Conservation (phyloP, 2,113 vertebrate species). For the Eonycteris spelaea region DNA sequence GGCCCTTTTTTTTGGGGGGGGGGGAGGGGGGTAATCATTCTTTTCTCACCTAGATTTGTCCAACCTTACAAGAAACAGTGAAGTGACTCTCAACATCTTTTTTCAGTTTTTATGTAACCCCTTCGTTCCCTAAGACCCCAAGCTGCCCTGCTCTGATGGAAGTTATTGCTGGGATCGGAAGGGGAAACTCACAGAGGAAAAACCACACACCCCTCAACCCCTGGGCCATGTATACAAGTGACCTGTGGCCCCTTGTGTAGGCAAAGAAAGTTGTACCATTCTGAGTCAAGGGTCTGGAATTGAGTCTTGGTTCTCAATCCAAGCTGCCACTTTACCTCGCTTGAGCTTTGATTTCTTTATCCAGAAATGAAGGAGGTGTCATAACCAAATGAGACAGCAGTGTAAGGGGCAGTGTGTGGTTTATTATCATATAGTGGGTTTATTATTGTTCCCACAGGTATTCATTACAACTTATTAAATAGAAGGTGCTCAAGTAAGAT, state of each 20-base stretch:
- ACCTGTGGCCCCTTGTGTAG: too few species aligned
- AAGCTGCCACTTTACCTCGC: background rate
- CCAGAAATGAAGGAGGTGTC: background rate
- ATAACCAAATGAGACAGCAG: background rate
- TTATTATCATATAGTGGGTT: background rate
- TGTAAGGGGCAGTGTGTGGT: background rate
- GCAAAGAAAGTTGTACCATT: background rate
- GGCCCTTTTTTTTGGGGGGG: too few species aligned
- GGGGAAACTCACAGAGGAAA: background rate
- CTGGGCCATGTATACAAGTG: background rate
- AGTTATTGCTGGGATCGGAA: rapidly evolving
- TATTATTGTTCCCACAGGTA: background rate
- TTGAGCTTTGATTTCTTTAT: background rate
- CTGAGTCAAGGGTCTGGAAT: background rate
- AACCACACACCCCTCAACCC: background rate
- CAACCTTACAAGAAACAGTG: background rate
- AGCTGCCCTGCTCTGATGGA: background rate
- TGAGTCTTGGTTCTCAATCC: background rate
- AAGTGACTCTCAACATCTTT: background rate
- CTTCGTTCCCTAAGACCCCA: background rate
- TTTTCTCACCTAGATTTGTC: background rate
- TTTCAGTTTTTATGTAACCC: rapidly evolving
- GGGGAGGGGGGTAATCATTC: background rate
- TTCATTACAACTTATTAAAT: background rate
- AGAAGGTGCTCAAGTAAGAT: background rate